A percentile compares a stretch with the other conserved stretches of the same genome.
Evolutionary conservation across 2,797 vertebrate species (phyloP).

Genomic region (Apogon hyalosoma): DNA sequence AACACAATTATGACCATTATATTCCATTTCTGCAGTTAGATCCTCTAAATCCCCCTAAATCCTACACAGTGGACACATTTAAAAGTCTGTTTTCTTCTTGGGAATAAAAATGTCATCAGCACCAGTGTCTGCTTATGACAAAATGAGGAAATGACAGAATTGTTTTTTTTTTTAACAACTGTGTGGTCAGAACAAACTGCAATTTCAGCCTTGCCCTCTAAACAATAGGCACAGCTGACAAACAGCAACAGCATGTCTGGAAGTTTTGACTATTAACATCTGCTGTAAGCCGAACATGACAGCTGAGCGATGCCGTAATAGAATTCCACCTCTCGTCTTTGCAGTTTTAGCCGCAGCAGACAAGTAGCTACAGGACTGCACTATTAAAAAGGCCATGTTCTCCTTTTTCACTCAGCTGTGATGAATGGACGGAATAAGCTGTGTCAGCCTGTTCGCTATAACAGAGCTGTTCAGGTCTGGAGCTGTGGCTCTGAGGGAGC

Average conservation of each 20-base stretch:
- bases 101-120: not conserved
- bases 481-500: conserved; percentile 8
- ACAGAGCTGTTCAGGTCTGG: conserved; percentile 37
- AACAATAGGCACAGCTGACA: not conserved
- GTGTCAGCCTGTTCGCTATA: conserved; percentile 11
- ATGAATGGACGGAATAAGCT: conserved; percentile 46
- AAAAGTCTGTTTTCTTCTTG: too few relatives aligned
- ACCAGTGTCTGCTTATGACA: not conserved
- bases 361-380: conserved; percentile 46
- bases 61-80: too few relatives aligned
- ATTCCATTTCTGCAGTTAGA: too few relatives aligned
- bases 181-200: not conserved
- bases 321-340: conserved; percentile 28
- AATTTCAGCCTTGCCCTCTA: not conserved
- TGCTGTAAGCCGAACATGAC: conserved; percentile 30
- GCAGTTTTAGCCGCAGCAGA: conserved; percentile 8
- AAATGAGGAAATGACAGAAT: not conserved
- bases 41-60: too few relatives aligned
- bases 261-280: conserved; percentile 33
- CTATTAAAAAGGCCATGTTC: conserved; percentile 21
- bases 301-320: conserved; percentile 39
- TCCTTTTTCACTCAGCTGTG: conserved; percentile 41
- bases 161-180: not conserved
- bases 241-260: too few relatives aligned
- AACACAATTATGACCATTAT: too few relatives aligned